Base-by-base conservation (phyloP, 1,140 invertebrate species). In the Danaus melanippus region DNA sequence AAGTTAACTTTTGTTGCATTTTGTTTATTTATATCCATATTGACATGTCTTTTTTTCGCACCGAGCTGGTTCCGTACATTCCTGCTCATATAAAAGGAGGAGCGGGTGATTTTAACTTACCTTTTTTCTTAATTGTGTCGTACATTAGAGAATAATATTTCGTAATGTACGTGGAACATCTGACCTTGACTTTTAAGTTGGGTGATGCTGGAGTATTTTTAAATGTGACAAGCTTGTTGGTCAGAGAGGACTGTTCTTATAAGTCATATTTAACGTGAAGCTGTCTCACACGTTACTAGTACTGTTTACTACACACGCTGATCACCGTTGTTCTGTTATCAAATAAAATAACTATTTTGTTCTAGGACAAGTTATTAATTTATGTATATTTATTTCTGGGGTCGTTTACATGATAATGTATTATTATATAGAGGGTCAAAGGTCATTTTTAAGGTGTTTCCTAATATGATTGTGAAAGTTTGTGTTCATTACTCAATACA, bases 181-280 rank as follows among this genome's bases (percentile, higher is more conserved):
- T 39, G 48, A 42, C 49, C 49, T 50, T 50, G 49, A 50, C 49
- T 50, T 50, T 50, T 10, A 17, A 40, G 49, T 50, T 50, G 21
- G 42, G 49, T 42, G 49, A 50, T 42, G 49, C 40, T 42, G 54
- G 42, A 21, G 42, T 32, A 45, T 56, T 56, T 56, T 49, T 56
- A 9, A 50, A 56, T 48, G 17, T 48, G 42, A 56, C 53, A 44
- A 50, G 32, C 49, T 10, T 5, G 21, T 21, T 32, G 21, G 4
- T 7, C 21, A 32, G 21, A 32, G 21, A 32, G 21, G 21, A 32
- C 5, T 32, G 21, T 8, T 32, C 21, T 32, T 32, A 32, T 32
- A 15, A 15, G 3, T 32, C 6, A 32, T 32, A 32, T 7, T 32
- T 32, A 32, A 15, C 3, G 15, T 15, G 15, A 15, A 15, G 15